Percentiles rank a stretch among this genome's conserved stretches.
phyloP scores from a whole-genome alignment of 2,113 vertebrate genomes.

The Dasyurus viverrinus region DNA sequence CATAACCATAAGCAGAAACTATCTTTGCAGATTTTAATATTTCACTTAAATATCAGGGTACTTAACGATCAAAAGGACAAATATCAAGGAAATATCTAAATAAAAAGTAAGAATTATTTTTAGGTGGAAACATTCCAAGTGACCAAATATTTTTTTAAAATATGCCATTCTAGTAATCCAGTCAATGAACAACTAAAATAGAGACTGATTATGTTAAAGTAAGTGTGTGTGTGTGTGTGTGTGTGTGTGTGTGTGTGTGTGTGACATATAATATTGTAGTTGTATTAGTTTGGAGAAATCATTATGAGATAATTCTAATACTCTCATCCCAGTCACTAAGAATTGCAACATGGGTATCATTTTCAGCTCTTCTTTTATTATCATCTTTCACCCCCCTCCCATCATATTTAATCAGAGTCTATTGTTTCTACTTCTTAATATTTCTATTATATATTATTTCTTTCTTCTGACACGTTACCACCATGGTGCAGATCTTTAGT shows the following conservation, averaged over 20 bases:
- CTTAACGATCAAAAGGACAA: neutral
- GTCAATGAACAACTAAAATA: neutral
- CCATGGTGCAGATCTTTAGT: neutral
- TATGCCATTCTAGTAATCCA: neutral
- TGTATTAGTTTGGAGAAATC: neutral
- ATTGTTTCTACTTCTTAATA: neutral
- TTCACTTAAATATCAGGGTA: neutral
- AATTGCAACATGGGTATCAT: neutral
- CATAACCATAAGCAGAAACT: neutral
- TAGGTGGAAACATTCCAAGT: neutral
- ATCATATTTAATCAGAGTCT: neutral
- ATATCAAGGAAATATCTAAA: neutral
- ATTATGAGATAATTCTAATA: neutral
- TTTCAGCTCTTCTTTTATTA: neutral
- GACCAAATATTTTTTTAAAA: neutral
- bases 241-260: no score
- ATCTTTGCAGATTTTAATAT: neutral
- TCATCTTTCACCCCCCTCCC: neutral
- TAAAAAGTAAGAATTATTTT: neutral
- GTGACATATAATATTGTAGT: neutral
- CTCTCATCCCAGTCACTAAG: neutral
- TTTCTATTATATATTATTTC: neutral
- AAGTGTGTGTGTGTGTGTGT: no score
- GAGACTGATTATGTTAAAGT: neutral
- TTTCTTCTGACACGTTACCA: neutral